Base-by-base conservation (phyloP, 1,140 invertebrate genomes). In the Goniozus legneri region DNA sequence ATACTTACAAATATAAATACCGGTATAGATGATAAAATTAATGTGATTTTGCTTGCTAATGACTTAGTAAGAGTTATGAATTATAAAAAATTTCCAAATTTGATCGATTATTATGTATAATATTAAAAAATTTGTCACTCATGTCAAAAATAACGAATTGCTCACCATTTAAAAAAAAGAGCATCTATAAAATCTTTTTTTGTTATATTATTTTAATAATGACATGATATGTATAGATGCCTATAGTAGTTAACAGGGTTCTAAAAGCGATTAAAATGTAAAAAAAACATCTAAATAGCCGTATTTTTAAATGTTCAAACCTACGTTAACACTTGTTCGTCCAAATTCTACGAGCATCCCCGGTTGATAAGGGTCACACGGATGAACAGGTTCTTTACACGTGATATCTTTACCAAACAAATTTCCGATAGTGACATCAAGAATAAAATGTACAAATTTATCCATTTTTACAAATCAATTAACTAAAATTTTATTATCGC, bases 401-500 rank as follows among this genome's bases (percentile, higher is more conserved):
- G 72, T 75, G 47, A 75, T 54, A 20, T 73, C 70, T 51, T 59
- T 71, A 4, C 72, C 71, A 51, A 75, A 71, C 34, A 72, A 15
- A 32, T 50, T 63, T 34, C 72, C 72, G 34, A 75, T 45, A 14
- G 71, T 73, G 8, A 20, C 41, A 7, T 73, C 67, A 16, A 73
- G 55, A 43, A 73, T 42, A 59, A 41, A 45, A 15, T 73, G 69
- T 34, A 73, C 40, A n/a, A 53, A 43, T 55, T 72, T 43, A 14
- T 54, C 50, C 69, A 73, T 71, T 27, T 10, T 27, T 27, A n/a
- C n/a, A n/a, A n/a, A n/a, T n/a, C n/a, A n/a, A n/a, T n/a, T n/a
- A n/a, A n/a, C n/a, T n/a, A n/a, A n/a, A n/a, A n/a, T n/a, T n/a
- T n/a, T n/a, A n/a, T n/a, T n/a, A n/a, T n/a, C n/a, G n/a, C n/a